A percentile compares a stretch with the other conserved stretches of the same genome.
phyloP scores from a whole-genome alignment of 1,140 invertebrate species.

The Hylyphantes graminicola region DNA sequence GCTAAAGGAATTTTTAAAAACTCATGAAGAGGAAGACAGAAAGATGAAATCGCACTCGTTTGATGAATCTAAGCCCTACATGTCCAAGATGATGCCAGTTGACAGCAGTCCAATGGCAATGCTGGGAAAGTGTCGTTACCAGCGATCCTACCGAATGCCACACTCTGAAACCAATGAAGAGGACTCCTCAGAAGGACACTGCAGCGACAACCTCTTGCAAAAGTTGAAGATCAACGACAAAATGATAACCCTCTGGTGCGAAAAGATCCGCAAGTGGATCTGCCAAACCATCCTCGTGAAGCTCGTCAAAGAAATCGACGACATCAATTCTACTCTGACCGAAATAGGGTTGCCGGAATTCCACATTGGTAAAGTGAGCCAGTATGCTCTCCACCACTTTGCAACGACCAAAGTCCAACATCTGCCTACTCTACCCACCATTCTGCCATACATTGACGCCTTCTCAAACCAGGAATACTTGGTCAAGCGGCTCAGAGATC shows the following conservation, averaged over 20 bases:
- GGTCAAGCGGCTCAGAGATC: constrained; percentile 79
- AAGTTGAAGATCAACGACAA: constrained; percentile 54
- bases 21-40: constrained; percentile 62
- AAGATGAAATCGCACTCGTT: constrained; percentile 24
- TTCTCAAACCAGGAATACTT: constrained; percentile 86
- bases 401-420: constrained; percentile 73
- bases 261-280: constrained; percentile 75
- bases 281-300: constrained; percentile 80
- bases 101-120: constrained; percentile 65
- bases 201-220: constrained; percentile 61
- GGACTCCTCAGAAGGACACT: constrained; percentile 61
- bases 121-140: constrained; percentile 66
- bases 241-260: constrained; percentile 66
- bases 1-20: constrained; percentile 64
- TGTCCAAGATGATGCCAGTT: constrained; percentile 56
- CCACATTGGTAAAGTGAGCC: constrained; percentile 74
- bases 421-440: constrained; percentile 76
- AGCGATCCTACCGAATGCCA: constrained; percentile 65
- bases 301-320: constrained; percentile 77
- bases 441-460: constrained; percentile 83
- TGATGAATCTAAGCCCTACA: constrained; percentile 45
- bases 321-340: constrained; percentile 75
- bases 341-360: constrained; percentile 78
- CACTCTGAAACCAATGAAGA: constrained; percentile 63
- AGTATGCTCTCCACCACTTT: constrained; percentile 68